Evolutionary conservation across 2,888 invertebrate genomes (phyloP), one percentile per base, ranked within the genome.

Genomic region (Lysandra coridon): DNA sequence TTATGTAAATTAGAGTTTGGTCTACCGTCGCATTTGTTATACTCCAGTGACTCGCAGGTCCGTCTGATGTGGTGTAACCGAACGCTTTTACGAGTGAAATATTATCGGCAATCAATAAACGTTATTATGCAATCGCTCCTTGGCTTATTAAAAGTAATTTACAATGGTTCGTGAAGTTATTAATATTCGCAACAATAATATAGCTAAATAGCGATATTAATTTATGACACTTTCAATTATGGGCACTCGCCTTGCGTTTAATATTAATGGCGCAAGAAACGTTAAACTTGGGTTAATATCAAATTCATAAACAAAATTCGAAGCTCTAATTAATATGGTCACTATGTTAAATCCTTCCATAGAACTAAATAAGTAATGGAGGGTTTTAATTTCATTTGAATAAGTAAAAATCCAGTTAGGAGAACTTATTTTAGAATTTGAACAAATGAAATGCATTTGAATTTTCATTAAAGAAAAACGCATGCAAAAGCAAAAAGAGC

Each of bases 401-500:
- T 78, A n/a, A 69, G 77, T 57, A 40, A 40, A 80, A 69, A 74
- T 74, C 57, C 33, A 44, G 57, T 57, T 76, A 76, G 57, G 14
- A 33, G 57, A 76, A 33, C 44, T 74, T 33, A 57, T 76, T 76
- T 37, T 78, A 73, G 53, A 69, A 69, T 53, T 73, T 37, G 37
- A 73, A 78, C 49, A 64, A 73, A 76, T 80, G 81, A 83, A 85
- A 85, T 84, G 85, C 84, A 83, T 85, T 86, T 85, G 85, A 85
- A 84, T 85, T 86, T 87, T 86, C 85, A 85, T 83, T 85, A 87
- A 85, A 86, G 84, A 86, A 86, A 40, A 84, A 86, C 80, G 82
- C 81, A 84, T 83, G 85, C 85, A 88, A 85, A 88, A 87, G 85
- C 86, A 87, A 88, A 87, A 89, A 88, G 86, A 88, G 90, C 88